phyloP scores from a whole-genome alignment of 1,140 invertebrate species.

The Adelges cooleyi region DNA sequence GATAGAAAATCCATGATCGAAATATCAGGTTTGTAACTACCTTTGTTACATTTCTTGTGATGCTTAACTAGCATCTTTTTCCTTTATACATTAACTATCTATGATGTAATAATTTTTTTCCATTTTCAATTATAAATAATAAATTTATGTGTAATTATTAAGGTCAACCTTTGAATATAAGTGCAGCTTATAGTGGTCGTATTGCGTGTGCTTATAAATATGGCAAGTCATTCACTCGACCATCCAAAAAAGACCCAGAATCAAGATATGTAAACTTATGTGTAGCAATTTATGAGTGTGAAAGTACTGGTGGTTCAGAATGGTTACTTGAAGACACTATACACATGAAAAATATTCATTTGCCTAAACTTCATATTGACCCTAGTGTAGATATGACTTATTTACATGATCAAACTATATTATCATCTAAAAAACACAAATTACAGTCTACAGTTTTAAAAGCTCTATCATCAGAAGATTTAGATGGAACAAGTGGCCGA shows the following conservation, averaged over 20 bases:
- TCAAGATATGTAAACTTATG: slow-evolving; percentile 84
- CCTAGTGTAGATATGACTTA: slow-evolving; percentile 71
- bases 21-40: slow-evolving; percentile 59
- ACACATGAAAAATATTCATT: slow-evolving; percentile 73
- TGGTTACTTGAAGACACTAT: slow-evolving; percentile 96
- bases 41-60: not conserved
- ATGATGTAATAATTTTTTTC: no score
- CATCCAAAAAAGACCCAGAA: slow-evolving; percentile 62
- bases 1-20: slow-evolving; percentile 74
- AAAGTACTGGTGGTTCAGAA: slow-evolving; percentile 93
- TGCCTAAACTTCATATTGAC: slow-evolving; percentile 68
- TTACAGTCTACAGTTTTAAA: slow-evolving; percentile 35
- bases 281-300: slow-evolving; percentile 98
- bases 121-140: no score
- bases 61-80: no score
- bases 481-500: slow-evolving; percentile 31
- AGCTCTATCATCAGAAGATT: slow-evolving; percentile 35
- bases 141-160: slow-evolving; percentile 30
- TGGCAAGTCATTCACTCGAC: slow-evolving; percentile 70
- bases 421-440: slow-evolving; percentile 39
- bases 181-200: slow-evolving; percentile 91
- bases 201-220: slow-evolving; percentile 94
- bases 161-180: slow-evolving; percentile 82
- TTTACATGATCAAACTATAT: slow-evolving; percentile 64
- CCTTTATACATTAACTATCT: no score